Percentiles rank a stretch among this genome's conserved stretches.
These are phyloP conservation scores for Margarornis squamiger DNA, from an alignment of 2,797 vertebrate species.

Conservation along the genomic window DNA sequence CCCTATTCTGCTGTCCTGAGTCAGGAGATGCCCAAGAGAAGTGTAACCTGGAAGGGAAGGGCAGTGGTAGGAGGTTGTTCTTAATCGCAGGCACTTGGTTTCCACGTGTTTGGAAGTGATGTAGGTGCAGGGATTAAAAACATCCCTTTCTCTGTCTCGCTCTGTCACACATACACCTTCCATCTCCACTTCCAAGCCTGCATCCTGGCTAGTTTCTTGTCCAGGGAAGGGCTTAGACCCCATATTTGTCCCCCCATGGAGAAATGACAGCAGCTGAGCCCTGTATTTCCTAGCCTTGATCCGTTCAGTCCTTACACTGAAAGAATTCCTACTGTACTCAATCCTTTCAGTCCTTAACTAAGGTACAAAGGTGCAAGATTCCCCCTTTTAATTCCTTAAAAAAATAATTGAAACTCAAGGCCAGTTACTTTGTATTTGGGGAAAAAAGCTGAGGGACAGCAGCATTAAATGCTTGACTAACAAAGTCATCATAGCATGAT, in stretches of 20 bases:
- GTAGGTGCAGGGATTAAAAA: not conserved
- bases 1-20: not conserved
- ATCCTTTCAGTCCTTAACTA: not conserved
- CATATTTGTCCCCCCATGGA: not conserved
- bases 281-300: not conserved
- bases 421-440: not conserved
- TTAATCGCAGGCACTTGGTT: not conserved
- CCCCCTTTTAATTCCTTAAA: not conserved
- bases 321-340: not conserved
- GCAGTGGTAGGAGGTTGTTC: not conserved
- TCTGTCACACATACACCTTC: not conserved
- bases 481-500: not conserved
- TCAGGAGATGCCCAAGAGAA: not conserved
- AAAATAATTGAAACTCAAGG: not conserved
- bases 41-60: not conserved
- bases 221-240: not conserved
- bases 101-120: not conserved
- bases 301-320: not conserved
- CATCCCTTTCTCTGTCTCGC: not conserved
- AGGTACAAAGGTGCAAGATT: not conserved
- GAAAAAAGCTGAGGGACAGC: not conserved
- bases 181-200: accelerated
- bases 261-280: not conserved
- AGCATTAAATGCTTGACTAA: not conserved
- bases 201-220: not conserved